A percentile compares a stretch with the other conserved stretches of the same genome.
Conservation (phyloP, 2,888 invertebrate genomes). For the Phasia obesa region DNA sequence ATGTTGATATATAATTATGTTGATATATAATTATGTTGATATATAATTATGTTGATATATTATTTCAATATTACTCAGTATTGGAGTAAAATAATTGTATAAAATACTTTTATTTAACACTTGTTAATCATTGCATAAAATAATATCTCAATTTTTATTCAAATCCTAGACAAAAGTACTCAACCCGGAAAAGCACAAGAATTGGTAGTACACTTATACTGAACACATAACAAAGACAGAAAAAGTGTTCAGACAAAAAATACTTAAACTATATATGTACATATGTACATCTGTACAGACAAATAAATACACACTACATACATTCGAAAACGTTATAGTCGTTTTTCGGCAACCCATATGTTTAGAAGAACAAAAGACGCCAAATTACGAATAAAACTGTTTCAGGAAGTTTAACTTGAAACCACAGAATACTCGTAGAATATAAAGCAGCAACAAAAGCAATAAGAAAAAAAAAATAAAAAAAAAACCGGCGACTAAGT, state of each 20-base stretch:
- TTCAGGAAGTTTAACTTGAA: constrained; percentile 31
- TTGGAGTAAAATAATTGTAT: too few relatives aligned
- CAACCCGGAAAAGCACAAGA: too few relatives aligned
- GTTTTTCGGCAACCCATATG: background rate
- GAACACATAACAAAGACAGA: background rate
- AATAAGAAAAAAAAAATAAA: background rate
- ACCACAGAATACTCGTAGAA: constrained; percentile 27
- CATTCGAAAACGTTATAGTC: background rate
- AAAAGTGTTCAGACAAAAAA: background rate
- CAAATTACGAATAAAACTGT: constrained; percentile 19
- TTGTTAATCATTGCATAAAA: background rate
- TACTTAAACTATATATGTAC: background rate
- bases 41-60: too few relatives aligned
- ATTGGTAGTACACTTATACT: background rate
- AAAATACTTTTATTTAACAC: background rate
- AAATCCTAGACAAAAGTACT: too few relatives aligned
- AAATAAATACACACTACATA: background rate
- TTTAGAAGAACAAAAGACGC: background rate
- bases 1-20: too few relatives aligned
- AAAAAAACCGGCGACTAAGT: constrained; percentile 1
- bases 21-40: too few relatives aligned
- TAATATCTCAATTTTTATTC: background rate
- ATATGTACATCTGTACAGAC: too few relatives aligned
- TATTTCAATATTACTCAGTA: too few relatives aligned
- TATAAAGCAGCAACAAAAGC: constrained; percentile 7